Percentiles rank a stretch among this genome's conserved stretches.
Conservation (phyloP, 2,113 vertebrate species). For the Mus musculus region GRCm39 chr11:46535501-46536000, state of each 20-base stretch:
- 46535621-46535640: neutral
- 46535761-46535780: neutral
- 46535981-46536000: neutral
- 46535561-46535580: neutral
- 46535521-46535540: neutral
- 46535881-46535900: neutral
- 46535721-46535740: neutral
- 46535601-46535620: neutral
- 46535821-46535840: no score
- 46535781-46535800: no score
- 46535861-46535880: neutral
- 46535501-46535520: neutral
- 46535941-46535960: neutral
- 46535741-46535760: no score
- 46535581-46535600: neutral
- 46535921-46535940: accelerated
- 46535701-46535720: neutral
- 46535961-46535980: neutral
- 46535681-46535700: neutral
- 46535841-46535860: no score
- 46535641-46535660: neutral
- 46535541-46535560: neutral
- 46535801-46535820: no score
- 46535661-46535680: neutral
- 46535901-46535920: neutral